Percentiles rank a stretch among this genome's conserved stretches.
Evolutionary conservation across 2,113 vertebrate genomes (phyloP).

Genomic region (Heterochromis multidens): DNA sequence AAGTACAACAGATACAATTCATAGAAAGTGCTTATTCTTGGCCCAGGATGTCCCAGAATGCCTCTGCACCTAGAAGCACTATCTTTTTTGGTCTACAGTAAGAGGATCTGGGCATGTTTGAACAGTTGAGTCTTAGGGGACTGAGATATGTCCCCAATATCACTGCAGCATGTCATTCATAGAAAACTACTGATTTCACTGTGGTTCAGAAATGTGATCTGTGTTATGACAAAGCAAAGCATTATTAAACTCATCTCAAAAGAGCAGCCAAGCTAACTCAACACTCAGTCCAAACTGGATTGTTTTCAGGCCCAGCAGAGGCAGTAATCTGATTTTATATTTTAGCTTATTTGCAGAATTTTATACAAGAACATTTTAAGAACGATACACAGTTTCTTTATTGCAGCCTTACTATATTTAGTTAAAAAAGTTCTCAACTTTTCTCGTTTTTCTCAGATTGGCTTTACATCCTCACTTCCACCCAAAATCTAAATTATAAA

Average conservation of each 20-base stretch:
- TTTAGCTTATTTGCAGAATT: neutral
- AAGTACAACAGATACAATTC: neutral
- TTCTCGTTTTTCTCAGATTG: too few relatives aligned
- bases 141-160: neutral
- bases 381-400: neutral
- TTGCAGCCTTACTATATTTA: neutral
- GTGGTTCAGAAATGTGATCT: neutral
- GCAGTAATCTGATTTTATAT: neutral
- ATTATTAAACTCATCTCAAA: neutral
- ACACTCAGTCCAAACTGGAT: neutral
- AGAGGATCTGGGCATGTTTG: neutral
- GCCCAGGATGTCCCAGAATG: neutral
- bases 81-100: neutral
- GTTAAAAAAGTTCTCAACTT: neutral
- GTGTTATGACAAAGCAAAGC: neutral
- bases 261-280: neutral
- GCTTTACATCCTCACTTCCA: neutral
- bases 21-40: neutral
- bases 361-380: neutral
- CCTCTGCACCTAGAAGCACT: neutral
- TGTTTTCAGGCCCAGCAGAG: neutral
- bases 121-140: neutral
- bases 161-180: neutral
- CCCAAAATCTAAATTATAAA: neutral
- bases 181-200: conserved; percentile 4